A percentile compares a stretch with the other conserved stretches of the same genome.
Evolutionary conservation across 2,797 vertebrate species (phyloP).

Genomic region (Xerus rutilus): DNA sequence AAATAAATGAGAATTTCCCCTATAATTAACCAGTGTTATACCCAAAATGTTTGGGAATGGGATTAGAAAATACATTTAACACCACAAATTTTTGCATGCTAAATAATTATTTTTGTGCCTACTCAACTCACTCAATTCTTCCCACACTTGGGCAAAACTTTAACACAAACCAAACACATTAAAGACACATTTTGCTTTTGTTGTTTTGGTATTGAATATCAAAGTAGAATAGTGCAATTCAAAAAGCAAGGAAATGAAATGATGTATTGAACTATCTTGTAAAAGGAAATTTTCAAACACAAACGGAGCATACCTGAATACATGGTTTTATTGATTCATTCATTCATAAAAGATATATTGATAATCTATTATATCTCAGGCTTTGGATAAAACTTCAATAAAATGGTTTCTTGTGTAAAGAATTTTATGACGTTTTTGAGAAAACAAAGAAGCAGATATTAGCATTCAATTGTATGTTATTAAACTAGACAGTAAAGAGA

Average conservation of each 20-base stretch:
- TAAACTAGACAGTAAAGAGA: neutral
- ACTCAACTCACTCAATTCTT: neutral
- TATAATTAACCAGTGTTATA: neutral
- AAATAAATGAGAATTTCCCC: neutral
- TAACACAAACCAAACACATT: neutral
- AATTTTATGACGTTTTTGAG: neutral
- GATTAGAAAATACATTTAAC: neutral
- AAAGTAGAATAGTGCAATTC: neutral
- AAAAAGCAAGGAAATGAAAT: neutral
- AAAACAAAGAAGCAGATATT: neutral
- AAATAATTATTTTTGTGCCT: conserved; percentile 19
- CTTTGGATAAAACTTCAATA: neutral
- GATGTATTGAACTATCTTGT: neutral
- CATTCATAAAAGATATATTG: neutral
- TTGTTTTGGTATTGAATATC: neutral
- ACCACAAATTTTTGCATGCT: neutral
- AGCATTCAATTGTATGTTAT: neutral
- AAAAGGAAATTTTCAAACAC: neutral
- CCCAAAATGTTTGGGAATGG: neutral
- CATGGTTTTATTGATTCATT: neutral
- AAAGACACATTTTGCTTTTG: neutral
- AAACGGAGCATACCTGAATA: neutral
- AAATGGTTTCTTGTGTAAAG: neutral
- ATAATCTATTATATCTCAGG: neutral
- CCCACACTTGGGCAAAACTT: neutral